Percentiles rank a stretch among this genome's conserved stretches.
Evolutionary conservation across 2,113 vertebrate species (phyloP).

Genomic region (Axis porcinus): DNA sequence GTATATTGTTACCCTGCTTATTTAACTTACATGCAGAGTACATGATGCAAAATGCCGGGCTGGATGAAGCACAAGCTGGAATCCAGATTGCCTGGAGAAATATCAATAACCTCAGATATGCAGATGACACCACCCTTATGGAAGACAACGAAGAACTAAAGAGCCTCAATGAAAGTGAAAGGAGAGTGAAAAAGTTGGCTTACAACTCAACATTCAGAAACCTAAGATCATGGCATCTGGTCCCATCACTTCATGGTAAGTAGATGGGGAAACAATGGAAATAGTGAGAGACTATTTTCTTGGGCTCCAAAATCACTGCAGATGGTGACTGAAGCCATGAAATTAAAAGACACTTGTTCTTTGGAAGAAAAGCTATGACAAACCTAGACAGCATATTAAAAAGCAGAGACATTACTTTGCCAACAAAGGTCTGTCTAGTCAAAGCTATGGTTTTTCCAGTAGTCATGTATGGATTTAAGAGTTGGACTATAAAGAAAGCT

Average conservation of each 20-base stretch:
- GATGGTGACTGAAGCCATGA: not conserved
- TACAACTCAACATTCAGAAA: not conserved
- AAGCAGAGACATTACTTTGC: not conserved
- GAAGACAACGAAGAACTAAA: not conserved
- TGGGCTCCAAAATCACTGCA: not conserved
- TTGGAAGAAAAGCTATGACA: not conserved
- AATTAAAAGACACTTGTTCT: not conserved
- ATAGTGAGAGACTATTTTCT: not conserved
- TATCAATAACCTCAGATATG: not conserved
- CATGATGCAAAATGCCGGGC: fast-evolving
- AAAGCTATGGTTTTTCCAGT: not conserved
- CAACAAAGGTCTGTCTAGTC: not conserved
- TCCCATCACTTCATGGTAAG: not conserved
- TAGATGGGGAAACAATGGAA: not conserved
- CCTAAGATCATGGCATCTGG: fast-evolving
- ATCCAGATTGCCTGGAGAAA: not conserved
- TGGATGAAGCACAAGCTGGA: not conserved
- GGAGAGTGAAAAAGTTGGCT: not conserved
- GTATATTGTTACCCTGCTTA: not conserved
- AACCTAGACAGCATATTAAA: not conserved
- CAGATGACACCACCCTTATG: not conserved
- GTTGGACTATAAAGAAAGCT: not conserved
- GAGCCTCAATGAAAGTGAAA: not conserved
- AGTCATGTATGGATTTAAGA: not conserved
- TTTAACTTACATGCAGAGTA: not conserved